These are phyloP conservation scores for Gallinago jamesoni DNA, from an alignment of 2,113 vertebrate species.

Conservation along the genomic window DNA sequence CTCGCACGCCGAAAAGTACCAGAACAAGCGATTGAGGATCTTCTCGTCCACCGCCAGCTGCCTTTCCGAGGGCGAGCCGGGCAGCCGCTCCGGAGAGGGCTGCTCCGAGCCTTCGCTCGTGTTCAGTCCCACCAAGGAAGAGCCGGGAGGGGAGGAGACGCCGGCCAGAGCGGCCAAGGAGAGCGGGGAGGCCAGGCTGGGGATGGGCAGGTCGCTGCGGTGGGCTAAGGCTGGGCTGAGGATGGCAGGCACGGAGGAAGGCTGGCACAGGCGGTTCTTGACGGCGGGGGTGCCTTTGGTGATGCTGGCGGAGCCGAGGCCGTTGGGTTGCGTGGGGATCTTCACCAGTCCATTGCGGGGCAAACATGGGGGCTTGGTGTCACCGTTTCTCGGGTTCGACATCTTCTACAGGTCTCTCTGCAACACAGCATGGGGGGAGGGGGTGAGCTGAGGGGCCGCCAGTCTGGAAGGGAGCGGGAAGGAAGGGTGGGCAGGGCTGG, in stretches of 20 bases:
- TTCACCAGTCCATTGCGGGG: conserved; percentile 97
- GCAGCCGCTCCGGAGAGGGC: conserved; percentile 72
- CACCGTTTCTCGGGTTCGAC: conserved; percentile 79
- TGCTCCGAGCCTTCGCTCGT: conserved; percentile 76
- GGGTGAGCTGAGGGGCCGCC: neutral
- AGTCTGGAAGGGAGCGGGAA: accelerated
- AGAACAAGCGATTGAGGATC: conserved; percentile 94
- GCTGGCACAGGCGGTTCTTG: conserved; percentile 97
- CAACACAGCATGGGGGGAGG: neutral
- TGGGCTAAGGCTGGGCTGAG: conserved; percentile 84
- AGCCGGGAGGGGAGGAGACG: conserved; percentile 74
- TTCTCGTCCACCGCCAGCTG: conserved; percentile 93
- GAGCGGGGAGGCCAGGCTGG: conserved; percentile 82
- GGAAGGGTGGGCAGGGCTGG: neutral
- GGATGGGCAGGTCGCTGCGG: conserved; percentile 81
- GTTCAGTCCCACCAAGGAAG: conserved; percentile 72
- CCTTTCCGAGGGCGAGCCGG: conserved; percentile 80
- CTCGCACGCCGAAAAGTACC: conserved; percentile 96
- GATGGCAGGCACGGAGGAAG: conserved; percentile 89
- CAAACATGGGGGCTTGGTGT: conserved; percentile 95
- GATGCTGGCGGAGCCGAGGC: conserved; percentile 95
- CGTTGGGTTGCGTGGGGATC: conserved; percentile 92
- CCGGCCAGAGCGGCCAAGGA: conserved; percentile 72
- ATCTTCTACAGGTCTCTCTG: conserved; percentile 77
- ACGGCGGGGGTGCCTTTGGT: conserved; percentile 97